Conservation (phyloP, 1,140 invertebrate genomes). For the Anastatus disparis region DNA sequence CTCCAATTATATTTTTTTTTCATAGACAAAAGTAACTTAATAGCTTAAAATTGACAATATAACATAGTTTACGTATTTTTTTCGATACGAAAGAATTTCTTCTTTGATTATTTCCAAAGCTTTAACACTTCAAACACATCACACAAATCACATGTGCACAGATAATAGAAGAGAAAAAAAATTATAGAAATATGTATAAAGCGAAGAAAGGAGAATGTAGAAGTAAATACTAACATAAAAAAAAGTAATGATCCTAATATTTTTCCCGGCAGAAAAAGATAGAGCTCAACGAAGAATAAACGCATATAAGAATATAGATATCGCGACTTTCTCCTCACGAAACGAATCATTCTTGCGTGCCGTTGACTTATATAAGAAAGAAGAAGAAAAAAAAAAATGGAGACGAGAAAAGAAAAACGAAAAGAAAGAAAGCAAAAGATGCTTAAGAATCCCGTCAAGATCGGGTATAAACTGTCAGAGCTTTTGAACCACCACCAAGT, state of each 20-base stretch:
- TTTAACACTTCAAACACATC: no score
- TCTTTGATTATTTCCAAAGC: no score
- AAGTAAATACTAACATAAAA: not conserved
- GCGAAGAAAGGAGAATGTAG: no score
- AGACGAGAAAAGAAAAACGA: no score
- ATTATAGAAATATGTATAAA: no score
- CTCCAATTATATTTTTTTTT: no score
- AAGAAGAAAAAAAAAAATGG: not conserved
- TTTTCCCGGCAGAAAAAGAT: not conserved
- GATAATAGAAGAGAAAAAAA: not conserved
- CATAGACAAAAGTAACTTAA: no score
- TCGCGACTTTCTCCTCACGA: not conserved
- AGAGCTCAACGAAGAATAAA: not conserved
- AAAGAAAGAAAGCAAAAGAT: no score
- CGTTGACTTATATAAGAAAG: not conserved
- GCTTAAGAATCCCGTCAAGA: slow-evolving; percentile 24
- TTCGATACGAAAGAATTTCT: no score
- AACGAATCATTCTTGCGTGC: not conserved
- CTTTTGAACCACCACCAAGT: not conserved
- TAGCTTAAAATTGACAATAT: no score
- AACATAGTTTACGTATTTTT: no score
- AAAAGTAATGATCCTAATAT: slow-evolving; percentile 7
- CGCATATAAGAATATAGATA: not conserved
- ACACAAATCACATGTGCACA: no score
- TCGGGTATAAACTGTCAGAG: slow-evolving; percentile 20